A percentile compares a stretch with the other conserved stretches of the same genome.
phyloP scores from a whole-genome alignment of 1,140 invertebrate genomes.

The Drosophila prosaltans region DNA sequence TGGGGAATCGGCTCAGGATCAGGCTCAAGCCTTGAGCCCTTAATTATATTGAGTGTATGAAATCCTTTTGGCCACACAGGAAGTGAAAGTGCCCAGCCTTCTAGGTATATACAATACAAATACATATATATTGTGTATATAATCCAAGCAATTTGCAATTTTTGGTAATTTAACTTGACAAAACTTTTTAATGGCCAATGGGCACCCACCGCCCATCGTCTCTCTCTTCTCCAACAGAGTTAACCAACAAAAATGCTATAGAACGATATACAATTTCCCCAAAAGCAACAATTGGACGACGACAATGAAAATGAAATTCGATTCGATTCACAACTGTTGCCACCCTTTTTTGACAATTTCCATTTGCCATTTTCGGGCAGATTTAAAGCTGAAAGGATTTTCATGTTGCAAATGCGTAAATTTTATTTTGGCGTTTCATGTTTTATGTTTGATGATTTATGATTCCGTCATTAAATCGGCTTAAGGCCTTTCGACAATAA shows the following conservation, averaged over 20 bases:
- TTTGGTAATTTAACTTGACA: constrained; percentile 82
- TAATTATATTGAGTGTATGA: constrained; percentile 82
- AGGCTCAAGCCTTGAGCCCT: constrained; percentile 67
- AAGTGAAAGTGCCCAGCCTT: constrained; percentile 70
- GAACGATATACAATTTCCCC: constrained; percentile 8
- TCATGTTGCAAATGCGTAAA: constrained; percentile 55
- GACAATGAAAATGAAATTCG: constrained; percentile 59
- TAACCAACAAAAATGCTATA: not conserved
- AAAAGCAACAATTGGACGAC: constrained; percentile 31
- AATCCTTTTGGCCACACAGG: constrained; percentile 80
- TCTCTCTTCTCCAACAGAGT: constrained; percentile 6
- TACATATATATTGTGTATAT: constrained; percentile 66
- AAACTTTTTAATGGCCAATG: constrained; percentile 76
- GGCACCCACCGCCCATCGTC: constrained; percentile 12
- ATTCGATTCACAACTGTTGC: constrained; percentile 75
- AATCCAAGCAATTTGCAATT: constrained; percentile 82
- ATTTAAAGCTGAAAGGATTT: constrained; percentile 59
- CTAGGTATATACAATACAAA: constrained; percentile 30
- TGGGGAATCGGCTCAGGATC: constrained; percentile 8
- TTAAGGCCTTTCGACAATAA: constrained; percentile 68
- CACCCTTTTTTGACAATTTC: constrained; percentile 32
- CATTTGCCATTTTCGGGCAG: constrained; percentile 31
- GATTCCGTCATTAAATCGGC: constrained; percentile 29
- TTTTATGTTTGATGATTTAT: constrained; percentile 68
- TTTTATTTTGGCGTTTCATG: constrained; percentile 54